Evolutionary conservation across 2,113 vertebrate species (phyloP).

Genomic region (Anolis sagrei): DNA sequence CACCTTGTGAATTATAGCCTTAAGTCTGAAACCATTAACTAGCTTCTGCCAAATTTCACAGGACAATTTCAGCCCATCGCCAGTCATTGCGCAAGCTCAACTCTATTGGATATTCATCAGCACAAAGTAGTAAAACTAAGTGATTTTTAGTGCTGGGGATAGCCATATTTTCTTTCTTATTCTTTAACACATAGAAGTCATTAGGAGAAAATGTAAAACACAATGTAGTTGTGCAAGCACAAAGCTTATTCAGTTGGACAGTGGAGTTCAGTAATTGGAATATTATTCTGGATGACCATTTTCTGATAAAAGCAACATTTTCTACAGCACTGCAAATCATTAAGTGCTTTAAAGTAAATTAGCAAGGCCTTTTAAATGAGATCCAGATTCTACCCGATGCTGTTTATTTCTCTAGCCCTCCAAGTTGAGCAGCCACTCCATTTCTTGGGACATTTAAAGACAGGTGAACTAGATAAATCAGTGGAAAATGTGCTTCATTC

Average conservation of each 20-base stretch:
- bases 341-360: neutral
- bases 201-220: conserved; percentile 20
- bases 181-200: conserved; percentile 23
- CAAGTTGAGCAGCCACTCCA: neutral
- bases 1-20: neutral
- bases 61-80: conserved; percentile 4
- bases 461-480: neutral
- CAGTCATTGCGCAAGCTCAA: neutral
- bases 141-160: conserved; percentile 36
- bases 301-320: accelerated
- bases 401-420: neutral
- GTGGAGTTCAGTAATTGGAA: neutral
- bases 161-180: conserved; percentile 28
- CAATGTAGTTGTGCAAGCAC: accelerated
- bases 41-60: conserved; percentile 45
- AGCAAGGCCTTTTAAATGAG: neutral
- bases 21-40: conserved; percentile 70
- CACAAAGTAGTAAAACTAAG: conserved; percentile 51
- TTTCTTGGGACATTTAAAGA: neutral
- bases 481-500: neutral
- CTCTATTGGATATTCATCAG: conserved; percentile 52
- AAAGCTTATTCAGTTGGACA: neutral
- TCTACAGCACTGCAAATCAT: neutral
- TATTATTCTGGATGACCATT: neutral
- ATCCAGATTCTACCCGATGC: neutral